phyloP scores from a whole-genome alignment of 2,888 invertebrate genomes.

The Empis stercorea region DNA sequence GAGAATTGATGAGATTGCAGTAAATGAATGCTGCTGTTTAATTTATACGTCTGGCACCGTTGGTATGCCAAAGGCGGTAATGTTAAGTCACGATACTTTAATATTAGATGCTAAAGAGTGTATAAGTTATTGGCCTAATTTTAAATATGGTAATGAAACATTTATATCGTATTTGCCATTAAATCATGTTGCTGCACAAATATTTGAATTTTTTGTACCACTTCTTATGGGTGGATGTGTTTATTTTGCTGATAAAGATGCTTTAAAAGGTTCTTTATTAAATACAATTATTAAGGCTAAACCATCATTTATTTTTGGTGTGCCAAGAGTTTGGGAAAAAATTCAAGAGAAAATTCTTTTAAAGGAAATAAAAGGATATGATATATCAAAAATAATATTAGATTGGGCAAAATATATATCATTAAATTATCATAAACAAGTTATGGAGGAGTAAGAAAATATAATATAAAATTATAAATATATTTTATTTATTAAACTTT shows the following conservation, averaged over 20 bases:
- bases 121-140: slow-evolving; percentile 36
- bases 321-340: slow-evolving; percentile 88
- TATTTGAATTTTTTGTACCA: slow-evolving; percentile 50
- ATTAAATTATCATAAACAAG: slow-evolving; percentile 42
- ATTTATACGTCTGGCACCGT: slow-evolving; percentile 83
- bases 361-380: slow-evolving; percentile 53
- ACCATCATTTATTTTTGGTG: slow-evolving; percentile 74
- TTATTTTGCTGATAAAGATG: slow-evolving; percentile 78
- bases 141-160: slow-evolving; percentile 43
- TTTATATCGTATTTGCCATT: slow-evolving; percentile 72
- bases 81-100: slow-evolving; percentile 82
- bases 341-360: slow-evolving; percentile 72
- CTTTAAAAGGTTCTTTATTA: slow-evolving; percentile 66
- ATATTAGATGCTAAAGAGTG: slow-evolving; percentile 49
- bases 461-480: neutral
- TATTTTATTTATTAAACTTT: neutral
- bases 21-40: slow-evolving; percentile 72
- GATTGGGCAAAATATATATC: slow-evolving; percentile 53
- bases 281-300: slow-evolving; percentile 58
- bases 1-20: slow-evolving; percentile 37
- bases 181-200: slow-evolving; percentile 83
- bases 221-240: slow-evolving; percentile 33
- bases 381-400: slow-evolving; percentile 52
- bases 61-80: slow-evolving; percentile 81
- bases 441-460: slow-evolving; percentile 41